Conservation (phyloP, 2,888 invertebrate genomes). For the Therioaphis trifolii region DNA sequence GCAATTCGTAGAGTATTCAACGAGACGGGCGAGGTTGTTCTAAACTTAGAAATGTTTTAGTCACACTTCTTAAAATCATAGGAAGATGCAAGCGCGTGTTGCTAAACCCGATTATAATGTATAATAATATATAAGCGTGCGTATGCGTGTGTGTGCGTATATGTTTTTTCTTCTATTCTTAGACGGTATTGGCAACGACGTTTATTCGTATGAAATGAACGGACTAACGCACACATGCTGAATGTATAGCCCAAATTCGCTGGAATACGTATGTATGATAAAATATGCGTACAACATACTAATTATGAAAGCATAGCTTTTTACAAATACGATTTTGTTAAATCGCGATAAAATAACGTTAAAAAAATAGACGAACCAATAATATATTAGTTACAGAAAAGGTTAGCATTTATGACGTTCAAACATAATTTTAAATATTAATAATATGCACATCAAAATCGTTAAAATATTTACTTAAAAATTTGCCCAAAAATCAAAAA, state of each 20-base stretch:
- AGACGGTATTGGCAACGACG: conserved; percentile 56
- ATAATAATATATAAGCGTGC: background rate
- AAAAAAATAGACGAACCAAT: too few relatives aligned
- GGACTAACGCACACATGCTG: background rate
- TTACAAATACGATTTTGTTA: too few relatives aligned
- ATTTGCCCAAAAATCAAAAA: too few relatives aligned
- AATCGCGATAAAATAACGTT: too few relatives aligned
- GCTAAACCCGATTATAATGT: conserved; percentile 40
- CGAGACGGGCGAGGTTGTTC: conserved; percentile 33
- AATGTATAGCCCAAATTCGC: background rate
- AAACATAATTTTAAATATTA: too few relatives aligned
- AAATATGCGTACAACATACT: background rate
- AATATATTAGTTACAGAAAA: too few relatives aligned
- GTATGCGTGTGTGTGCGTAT: background rate
- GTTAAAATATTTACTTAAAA: too few relatives aligned
- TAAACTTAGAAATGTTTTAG: conserved; percentile 58
- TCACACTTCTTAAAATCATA: conserved; percentile 44
- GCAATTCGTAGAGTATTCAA: background rate
- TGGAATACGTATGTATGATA: background rate
- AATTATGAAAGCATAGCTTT: too few relatives aligned
- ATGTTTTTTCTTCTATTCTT: conserved; percentile 56
- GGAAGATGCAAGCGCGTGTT: conserved; percentile 26
- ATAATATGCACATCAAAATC: too few relatives aligned
- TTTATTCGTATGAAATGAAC: conserved; percentile 34
- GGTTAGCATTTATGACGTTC: too few relatives aligned